Evolutionary conservation across 2,113 vertebrate species (phyloP), one percentile per base, ranked within the genome.

Genomic region (Heptranchias perlo): DNA sequence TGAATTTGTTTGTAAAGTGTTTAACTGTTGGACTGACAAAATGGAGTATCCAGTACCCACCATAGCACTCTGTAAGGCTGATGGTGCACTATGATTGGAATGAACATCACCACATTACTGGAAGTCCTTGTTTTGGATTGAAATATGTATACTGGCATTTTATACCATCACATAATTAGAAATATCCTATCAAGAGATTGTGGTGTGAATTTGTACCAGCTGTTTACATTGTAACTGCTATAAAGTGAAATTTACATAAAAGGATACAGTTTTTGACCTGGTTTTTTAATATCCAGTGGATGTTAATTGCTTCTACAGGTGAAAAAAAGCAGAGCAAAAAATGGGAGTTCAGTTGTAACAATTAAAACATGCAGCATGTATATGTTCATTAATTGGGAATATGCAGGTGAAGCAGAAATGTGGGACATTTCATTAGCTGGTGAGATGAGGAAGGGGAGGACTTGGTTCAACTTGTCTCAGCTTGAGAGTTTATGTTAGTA

Each of bases 251-350:
- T 35, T 31, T 76, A 35, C 69, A 76, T 28, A 28, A 76, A 76
- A 31, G 2, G 3, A 96, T 69, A 11, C 96, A 97, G 97, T 97
- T 97, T 97, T 96, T 97, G 98, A 98, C 97, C 97, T 98, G 96
- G 97, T 96, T 97, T 96, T n/a, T 94, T 58, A 58, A 58, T 58
- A 58, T 58, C 58, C 58, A 58, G 5, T n/a, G n/a, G n/a, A n/a
- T 96, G 96, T 96, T 97, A 96, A 96, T 96, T 97, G 96, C 96
- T 97, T 97, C 96, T 96, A 97, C 96, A 96, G 97, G 98, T 97
- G 98, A 98, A 97, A 98, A 98, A 97, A 98, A 98, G 98, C 98
- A 97, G 97, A 97, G 97, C 97, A 97, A 97, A 97, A 97, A 97
- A 97, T 97, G 69, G 28, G 31, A 4, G 69, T 35, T 76, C 31